Evolutionary conservation across 2,797 vertebrate species (phyloP).

Genomic region (Argentina silus): DNA sequence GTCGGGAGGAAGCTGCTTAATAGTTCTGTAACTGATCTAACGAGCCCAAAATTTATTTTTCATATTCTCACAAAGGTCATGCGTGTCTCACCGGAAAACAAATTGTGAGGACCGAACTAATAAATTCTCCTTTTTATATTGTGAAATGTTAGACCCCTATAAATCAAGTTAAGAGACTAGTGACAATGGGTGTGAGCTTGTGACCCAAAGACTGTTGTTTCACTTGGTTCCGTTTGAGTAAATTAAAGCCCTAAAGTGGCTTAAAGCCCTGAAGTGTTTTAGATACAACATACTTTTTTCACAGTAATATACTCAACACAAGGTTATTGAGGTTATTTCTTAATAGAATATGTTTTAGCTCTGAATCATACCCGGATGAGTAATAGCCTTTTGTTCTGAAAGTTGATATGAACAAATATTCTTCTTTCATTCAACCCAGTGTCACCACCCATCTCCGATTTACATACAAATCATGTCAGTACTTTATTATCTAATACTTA

Average conservation of each 20-base stretch:
- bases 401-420: not conserved
- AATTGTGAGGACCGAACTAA: conserved; percentile 51
- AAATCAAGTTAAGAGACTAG: conserved; percentile 61
- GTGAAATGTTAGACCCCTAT: conserved; percentile 55
- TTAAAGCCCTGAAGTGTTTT: not conserved
- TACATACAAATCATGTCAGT: not conserved
- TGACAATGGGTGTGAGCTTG: conserved; percentile 60
- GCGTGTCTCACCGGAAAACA: conserved; percentile 57
- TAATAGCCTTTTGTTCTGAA: not conserved
- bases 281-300: conserved; percentile 1
- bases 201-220: conserved; percentile 38
- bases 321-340: not conserved
- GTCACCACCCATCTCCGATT: not conserved
- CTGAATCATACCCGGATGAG: not conserved
- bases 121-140: conserved; percentile 57
- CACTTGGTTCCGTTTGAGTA: conserved; percentile 27
- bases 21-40: conserved; percentile 48
- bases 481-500: not conserved
- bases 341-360: not conserved
- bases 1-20: conserved; percentile 40
- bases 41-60: conserved; percentile 46
- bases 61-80: conserved; percentile 39
- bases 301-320: not conserved
- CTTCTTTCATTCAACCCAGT: not conserved
- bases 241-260: not conserved